Percentiles rank a stretch among this genome's conserved stretches.
Evolutionary conservation across 2,888 invertebrate genomes (phyloP).

Genomic region (Taenaris catops): DNA sequence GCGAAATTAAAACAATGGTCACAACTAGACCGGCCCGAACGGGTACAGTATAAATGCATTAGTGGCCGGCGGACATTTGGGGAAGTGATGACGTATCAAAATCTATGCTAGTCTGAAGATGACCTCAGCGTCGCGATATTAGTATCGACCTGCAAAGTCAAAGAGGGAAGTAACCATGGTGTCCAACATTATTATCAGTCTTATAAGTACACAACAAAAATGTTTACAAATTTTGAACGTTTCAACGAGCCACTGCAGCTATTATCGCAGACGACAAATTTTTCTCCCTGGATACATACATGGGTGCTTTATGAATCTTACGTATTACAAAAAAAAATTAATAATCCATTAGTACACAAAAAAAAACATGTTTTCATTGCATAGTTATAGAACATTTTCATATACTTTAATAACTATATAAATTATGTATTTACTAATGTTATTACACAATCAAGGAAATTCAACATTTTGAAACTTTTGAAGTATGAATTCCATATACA

Average conservation of each 20-base stretch:
- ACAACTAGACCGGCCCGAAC: conserved; percentile 39
- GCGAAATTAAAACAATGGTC: conserved; percentile 24
- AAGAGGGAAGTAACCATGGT: conserved; percentile 67
- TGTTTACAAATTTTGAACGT: too few species aligned
- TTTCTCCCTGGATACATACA: too few species aligned
- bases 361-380: not conserved
- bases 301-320: too few species aligned
- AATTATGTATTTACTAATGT: too few species aligned
- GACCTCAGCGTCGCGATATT: conserved; percentile 68
- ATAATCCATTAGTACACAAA: conserved; percentile 12
- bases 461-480: too few species aligned
- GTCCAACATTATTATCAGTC: conserved; percentile 23
- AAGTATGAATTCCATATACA: too few species aligned
- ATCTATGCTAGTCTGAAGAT: conserved; percentile 55
- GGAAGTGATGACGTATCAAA: conserved; percentile 57
- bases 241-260: too few species aligned
- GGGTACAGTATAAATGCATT: conserved; percentile 65
- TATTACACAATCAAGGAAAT: too few species aligned
- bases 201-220: not conserved
- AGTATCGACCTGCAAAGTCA: conserved; percentile 80
- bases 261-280: too few species aligned
- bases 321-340: too few species aligned
- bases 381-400: not conserved
- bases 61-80: conserved; percentile 50
- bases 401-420: too few species aligned